phyloP scores from a whole-genome alignment of 1,140 invertebrate species.

The Apis cerana region DNA sequence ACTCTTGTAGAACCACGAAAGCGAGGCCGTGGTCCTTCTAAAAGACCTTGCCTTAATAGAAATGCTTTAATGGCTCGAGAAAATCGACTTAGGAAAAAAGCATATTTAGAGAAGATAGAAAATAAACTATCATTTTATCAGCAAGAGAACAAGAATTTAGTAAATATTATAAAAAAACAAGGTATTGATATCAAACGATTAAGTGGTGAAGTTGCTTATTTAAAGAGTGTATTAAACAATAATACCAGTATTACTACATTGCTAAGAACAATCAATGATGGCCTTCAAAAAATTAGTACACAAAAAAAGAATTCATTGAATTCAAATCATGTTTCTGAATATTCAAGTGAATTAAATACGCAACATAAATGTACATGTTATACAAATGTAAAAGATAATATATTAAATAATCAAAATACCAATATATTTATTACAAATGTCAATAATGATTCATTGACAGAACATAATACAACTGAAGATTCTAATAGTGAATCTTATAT shows the following conservation, averaged over 20 bases:
- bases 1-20: conserved; percentile 14
- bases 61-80: conserved; percentile 84
- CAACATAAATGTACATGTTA: conserved; percentile 8
- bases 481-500: background rate
- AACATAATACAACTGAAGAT: background rate
- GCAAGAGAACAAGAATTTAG: conserved; percentile 79
- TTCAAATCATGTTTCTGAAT: background rate
- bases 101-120: conserved; percentile 82
- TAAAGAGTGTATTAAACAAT: conserved; percentile 82
- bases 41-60: conserved; percentile 74
- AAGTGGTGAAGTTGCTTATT: conserved; percentile 80
- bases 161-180: conserved; percentile 79
- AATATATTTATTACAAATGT: conserved; percentile 19
- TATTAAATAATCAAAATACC: background rate
- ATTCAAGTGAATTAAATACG: background rate
- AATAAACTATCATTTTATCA: conserved; percentile 77
- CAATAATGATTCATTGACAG: conserved; percentile 1
- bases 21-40: conserved; percentile 72
- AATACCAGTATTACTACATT: conserved; percentile 78
- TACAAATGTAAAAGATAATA: conserved; percentile 1
- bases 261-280: conserved; percentile 77
- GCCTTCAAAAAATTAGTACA: conserved; percentile 44
- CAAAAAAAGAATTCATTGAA: conserved; percentile 16
- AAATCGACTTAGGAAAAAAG: conserved; percentile 83
- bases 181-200: conserved; percentile 77